Conservation (phyloP, 2,888 invertebrate species). For the Stenodera caucasica region DNA sequence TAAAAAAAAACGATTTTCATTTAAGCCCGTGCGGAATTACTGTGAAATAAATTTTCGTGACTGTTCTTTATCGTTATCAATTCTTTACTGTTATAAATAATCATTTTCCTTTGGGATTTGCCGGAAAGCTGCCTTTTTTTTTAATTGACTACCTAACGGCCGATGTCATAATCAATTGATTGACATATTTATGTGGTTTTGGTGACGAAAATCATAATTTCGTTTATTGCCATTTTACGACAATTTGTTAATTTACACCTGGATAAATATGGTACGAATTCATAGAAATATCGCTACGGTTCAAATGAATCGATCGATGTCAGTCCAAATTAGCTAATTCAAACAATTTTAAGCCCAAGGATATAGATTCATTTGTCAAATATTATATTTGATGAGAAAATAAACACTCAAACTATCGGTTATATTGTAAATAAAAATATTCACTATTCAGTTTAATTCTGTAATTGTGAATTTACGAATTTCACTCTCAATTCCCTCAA, state of each 20-base stretch:
- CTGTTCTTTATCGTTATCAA: background rate
- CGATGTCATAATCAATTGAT: background rate
- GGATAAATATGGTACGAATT: too few relatives aligned
- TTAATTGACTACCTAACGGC: too few relatives aligned
- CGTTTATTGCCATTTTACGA: slow-evolving; percentile 14
- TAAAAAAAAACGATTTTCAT: background rate
- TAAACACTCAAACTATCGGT: background rate
- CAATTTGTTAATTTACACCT: slow-evolving; percentile 22
- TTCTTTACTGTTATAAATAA: slow-evolving; percentile 2
- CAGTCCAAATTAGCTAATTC: slow-evolving; percentile 22
- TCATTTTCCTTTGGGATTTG: background rate
- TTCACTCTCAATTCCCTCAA: too few relatives aligned
- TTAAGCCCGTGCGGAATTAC: background rate
- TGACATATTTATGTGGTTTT: too few relatives aligned
- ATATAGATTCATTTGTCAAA: slow-evolving; percentile 20
- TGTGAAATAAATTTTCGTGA: background rate
- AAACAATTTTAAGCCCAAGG: slow-evolving; percentile 16
- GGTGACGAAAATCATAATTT: too few relatives aligned
- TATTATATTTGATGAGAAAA: slow-evolving; percentile 3
- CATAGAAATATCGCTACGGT: slow-evolving; percentile 19
- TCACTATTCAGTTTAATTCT: too few relatives aligned
- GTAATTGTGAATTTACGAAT: too few relatives aligned
- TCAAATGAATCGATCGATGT: slow-evolving; percentile 19
- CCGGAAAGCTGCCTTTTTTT: background rate
- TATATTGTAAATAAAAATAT: background rate